Percentiles rank a stretch among this genome's conserved stretches.
phyloP scores from a whole-genome alignment of 1,140 invertebrate species.

The Formica selysi region DNA sequence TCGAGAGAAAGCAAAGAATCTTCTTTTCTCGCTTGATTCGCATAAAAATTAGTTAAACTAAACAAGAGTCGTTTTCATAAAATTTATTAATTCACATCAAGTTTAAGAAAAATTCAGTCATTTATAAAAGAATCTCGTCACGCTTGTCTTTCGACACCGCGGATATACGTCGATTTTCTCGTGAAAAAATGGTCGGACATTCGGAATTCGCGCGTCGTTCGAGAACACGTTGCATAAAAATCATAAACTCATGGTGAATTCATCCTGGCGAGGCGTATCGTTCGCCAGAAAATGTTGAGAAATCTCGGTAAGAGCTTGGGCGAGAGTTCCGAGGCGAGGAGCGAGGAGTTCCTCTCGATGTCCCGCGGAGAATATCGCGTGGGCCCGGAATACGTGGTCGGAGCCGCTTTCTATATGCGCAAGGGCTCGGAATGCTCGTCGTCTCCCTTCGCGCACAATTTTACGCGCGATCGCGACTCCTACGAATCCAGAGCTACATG shows the following conservation, averaged over 20 bases:
- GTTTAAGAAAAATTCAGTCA: not conserved
- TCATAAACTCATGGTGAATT: not conserved
- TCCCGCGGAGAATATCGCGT: conserved; percentile 64
- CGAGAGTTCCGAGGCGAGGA: not conserved
- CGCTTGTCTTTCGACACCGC: not conserved
- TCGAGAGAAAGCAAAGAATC: not conserved
- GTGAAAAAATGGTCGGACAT: not conserved
- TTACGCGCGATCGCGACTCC: conserved; percentile 22
- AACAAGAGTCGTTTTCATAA: not conserved
- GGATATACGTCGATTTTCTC: too few species aligned
- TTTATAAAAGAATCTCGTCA: too few species aligned
- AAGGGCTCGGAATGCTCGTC: conserved; percentile 61
- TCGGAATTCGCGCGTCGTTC: not conserved
- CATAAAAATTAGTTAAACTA: not conserved
- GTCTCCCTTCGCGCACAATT: conserved; percentile 57
- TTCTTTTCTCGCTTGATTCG: not conserved
- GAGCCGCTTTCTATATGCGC: conserved; percentile 79
- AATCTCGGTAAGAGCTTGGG: not conserved
- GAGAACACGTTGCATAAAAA: not conserved
- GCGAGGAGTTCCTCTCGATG: not conserved
- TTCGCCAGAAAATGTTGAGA: conserved; percentile 33
- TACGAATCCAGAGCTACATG: not conserved
- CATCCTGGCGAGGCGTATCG: not conserved
- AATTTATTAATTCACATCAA: not conserved
- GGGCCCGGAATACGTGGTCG: conserved; percentile 79